phyloP scores from a whole-genome alignment of 2,113 vertebrate species.

The Lepus americanus region DNA sequence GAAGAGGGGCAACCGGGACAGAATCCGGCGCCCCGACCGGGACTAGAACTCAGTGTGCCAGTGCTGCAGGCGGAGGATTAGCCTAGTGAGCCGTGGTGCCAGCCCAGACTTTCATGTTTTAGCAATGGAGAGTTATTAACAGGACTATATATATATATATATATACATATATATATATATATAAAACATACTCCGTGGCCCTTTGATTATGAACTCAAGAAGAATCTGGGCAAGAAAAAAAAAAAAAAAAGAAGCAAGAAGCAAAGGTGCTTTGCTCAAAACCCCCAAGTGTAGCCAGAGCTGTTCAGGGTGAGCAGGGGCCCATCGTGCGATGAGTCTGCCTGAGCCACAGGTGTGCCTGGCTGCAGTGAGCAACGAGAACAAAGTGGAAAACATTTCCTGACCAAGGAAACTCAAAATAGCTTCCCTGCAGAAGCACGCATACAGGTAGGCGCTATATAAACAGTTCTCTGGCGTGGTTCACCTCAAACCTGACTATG shows the following conservation, averaged over 20 bases:
- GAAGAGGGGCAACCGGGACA: too few relatives aligned
- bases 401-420: background rate
- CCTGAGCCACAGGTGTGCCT: constrained; percentile 11
- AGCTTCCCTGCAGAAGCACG: background rate
- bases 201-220: constrained; percentile 8
- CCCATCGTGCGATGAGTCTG: background rate
- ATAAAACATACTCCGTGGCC: background rate
- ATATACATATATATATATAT: too few relatives aligned
- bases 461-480: constrained; percentile 22
- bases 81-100: too few relatives aligned
- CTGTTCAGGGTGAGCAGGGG: background rate
- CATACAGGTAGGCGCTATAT: background rate
- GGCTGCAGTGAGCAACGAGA: background rate
- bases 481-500: background rate
- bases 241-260: constrained; percentile 32
- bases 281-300: background rate
- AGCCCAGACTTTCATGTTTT: background rate
- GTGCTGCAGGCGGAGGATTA: too few relatives aligned
- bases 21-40: too few relatives aligned
- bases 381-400: constrained; percentile 54
- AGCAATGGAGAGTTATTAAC: background rate
- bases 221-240: background rate
- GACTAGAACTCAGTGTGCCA: too few relatives aligned
- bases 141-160: background rate
- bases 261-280: background rate